These are phyloP conservation scores for Coryphaenoides rupestris DNA, from an alignment of 2,113 vertebrate species.

Conservation along the genomic window DNA sequence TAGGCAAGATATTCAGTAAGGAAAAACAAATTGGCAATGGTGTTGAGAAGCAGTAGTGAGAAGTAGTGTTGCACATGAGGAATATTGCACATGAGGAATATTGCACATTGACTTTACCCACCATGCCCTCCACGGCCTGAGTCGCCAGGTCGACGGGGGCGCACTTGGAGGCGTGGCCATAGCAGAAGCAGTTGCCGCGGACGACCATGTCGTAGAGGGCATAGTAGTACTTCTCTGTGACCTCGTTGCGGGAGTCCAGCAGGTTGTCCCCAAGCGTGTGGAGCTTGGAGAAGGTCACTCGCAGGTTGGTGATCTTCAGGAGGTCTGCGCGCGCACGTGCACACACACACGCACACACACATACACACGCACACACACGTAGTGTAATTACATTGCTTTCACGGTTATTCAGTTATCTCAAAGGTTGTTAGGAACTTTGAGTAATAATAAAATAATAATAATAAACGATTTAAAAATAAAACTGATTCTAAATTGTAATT, in stretches of 20 bases:
- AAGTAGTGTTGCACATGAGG: too few relatives aligned
- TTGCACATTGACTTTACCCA: conserved; percentile 45
- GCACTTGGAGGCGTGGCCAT: conserved; percentile 92
- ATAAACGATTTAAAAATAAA: too few relatives aligned
- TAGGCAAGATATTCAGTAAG: too few relatives aligned
- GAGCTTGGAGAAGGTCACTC: conserved; percentile 85
- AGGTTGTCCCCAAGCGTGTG: conserved; percentile 93
- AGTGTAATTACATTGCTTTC: too few relatives aligned
- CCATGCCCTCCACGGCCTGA: conserved; percentile 85
- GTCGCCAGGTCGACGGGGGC: conserved; percentile 74
- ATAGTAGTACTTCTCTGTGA: conserved; percentile 95
- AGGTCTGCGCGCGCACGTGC: conserved; percentile 72
- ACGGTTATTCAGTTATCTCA: too few relatives aligned
- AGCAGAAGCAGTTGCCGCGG: conserved; percentile 97
- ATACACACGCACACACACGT: not conserved
- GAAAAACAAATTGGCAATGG: too few relatives aligned
- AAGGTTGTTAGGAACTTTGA: too few relatives aligned
- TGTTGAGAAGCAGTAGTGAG: too few relatives aligned
- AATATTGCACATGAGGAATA: too few relatives aligned
- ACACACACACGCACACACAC: conserved; percentile 5
- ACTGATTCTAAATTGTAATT: too few relatives aligned
- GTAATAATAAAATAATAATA: too few relatives aligned
- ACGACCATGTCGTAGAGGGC: conserved; percentile 95
- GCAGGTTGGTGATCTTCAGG: conserved; percentile 93
- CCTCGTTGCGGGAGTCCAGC: conserved; percentile 86